These are phyloP conservation scores for Leptura quadrifasciata DNA, from an alignment of 2,888 invertebrate genomes.

Conservation along the genomic window DNA sequence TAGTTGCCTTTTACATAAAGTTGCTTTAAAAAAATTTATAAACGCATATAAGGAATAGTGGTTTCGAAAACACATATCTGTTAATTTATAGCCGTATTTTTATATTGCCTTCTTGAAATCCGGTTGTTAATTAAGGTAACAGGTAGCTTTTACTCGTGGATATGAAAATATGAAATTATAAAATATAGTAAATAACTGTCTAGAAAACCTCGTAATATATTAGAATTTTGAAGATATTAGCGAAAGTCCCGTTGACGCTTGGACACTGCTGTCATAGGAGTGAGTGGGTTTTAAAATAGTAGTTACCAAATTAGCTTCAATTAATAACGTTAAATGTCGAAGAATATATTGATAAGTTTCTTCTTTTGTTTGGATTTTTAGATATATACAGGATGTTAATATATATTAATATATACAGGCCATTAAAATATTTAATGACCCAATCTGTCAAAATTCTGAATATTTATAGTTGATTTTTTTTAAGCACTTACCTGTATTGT, in stretches of 20 bases:
- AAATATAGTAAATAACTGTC: slow-evolving; percentile 47
- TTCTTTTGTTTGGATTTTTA: no score
- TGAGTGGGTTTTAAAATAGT: slow-evolving; percentile 14
- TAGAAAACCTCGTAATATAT: slow-evolving; percentile 41
- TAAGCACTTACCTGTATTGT: no score
- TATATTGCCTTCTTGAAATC: slow-evolving; percentile 42
- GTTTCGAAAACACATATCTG: slow-evolving; percentile 37
- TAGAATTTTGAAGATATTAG: slow-evolving; percentile 43
- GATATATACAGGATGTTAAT: no score
- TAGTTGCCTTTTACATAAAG: slow-evolving; percentile 6
- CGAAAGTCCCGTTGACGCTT: slow-evolving; percentile 41
- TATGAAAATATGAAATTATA: slow-evolving; percentile 42
- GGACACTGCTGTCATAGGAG: not conserved
- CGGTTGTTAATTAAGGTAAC: slow-evolving; percentile 46
- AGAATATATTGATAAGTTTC: no score
- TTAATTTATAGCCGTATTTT: slow-evolving; percentile 46
- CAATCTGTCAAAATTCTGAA: no score
- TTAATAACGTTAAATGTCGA: no score
- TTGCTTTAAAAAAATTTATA: slow-evolving; percentile 21
- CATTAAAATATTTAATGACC: no score
- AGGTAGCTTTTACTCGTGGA: slow-evolving; percentile 44
- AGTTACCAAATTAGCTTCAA: not conserved
- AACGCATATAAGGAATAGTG: slow-evolving; percentile 38
- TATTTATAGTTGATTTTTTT: no score
- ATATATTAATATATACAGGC: no score